Conservation (phyloP, 2,888 invertebrate species). For the Agelastica alni region DNA sequence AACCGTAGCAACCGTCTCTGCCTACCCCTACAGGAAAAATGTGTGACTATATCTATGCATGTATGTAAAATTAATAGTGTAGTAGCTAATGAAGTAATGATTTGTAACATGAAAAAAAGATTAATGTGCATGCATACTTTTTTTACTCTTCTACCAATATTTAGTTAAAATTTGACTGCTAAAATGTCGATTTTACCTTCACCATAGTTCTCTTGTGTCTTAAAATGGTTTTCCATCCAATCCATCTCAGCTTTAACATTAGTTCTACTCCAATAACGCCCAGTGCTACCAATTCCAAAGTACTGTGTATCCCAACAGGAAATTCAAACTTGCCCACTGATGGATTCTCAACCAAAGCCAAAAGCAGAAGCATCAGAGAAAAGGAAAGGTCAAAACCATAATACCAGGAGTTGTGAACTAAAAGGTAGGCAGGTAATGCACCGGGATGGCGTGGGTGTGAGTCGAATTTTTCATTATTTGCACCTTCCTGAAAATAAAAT, state of each 20-base stretch:
- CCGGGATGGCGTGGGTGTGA: conserved; percentile 83
- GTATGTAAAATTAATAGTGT: too few relatives aligned
- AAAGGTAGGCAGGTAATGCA: conserved; percentile 82
- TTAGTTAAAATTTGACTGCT: too few relatives aligned
- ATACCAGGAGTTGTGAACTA: conserved; percentile 88
- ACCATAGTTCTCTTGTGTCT: conserved; percentile 84
- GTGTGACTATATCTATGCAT: too few relatives aligned
- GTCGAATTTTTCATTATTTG: conserved; percentile 89
- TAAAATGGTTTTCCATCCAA: conserved; percentile 80
- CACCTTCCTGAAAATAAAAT: conserved; percentile 83
- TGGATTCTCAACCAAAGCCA: conserved; percentile 82
- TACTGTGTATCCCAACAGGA: conserved; percentile 79
- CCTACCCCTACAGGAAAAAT: too few relatives aligned
- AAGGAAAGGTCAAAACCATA: conserved; percentile 79
- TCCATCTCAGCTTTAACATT: conserved; percentile 81
- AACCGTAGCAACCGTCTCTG: too few relatives aligned
- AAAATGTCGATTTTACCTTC: too few relatives aligned
- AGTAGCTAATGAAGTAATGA: too few relatives aligned
- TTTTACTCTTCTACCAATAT: too few relatives aligned
- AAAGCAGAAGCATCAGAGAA: conserved; percentile 71
- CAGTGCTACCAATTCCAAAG: conserved; percentile 77
- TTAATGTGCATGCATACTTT: too few relatives aligned
- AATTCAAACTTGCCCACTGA: conserved; percentile 75
- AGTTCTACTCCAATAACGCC: conserved; percentile 78
- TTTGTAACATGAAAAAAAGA: background rate